A percentile compares a stretch with the other conserved stretches of the same genome.
Evolutionary conservation across 2,113 vertebrate genomes (phyloP).

Genomic region (Dendrocopos noguchii): DNA sequence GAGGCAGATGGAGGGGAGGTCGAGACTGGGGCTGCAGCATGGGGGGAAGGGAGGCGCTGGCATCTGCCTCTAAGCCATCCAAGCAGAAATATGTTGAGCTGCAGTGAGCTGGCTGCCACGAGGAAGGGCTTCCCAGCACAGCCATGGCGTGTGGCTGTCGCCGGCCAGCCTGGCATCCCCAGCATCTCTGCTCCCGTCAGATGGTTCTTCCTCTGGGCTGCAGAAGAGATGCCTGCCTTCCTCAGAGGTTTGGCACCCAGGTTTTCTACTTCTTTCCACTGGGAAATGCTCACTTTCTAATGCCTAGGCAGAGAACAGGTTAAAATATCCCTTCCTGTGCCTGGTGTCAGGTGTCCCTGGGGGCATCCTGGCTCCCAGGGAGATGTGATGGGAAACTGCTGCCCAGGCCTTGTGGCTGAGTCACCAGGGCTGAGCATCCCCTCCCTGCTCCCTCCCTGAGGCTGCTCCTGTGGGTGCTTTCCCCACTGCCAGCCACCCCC

Average conservation of each 20-base stretch:
- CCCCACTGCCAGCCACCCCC: neutral
- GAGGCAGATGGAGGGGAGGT: neutral
- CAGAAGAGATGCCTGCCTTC: neutral
- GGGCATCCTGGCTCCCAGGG: neutral
- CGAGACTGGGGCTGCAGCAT: rapidly evolving
- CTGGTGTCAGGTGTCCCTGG: neutral
- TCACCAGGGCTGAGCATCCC: neutral
- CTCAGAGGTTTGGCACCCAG: neutral
- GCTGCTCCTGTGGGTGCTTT: neutral
- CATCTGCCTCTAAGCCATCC: neutral
- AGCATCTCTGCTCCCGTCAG: neutral
- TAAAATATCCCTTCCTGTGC: neutral
- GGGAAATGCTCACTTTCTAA: neutral
- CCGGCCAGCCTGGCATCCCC: neutral
- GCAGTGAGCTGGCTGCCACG: neutral
- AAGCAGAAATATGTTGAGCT: neutral
- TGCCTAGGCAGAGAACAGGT: neutral
- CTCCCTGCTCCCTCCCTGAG: neutral
- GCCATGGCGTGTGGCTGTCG: neutral
- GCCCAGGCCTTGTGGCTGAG: neutral
- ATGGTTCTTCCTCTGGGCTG: neutral
- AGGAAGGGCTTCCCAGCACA: neutral
- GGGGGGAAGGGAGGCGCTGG: neutral
- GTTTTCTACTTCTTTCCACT: neutral
- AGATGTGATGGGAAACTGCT: neutral